Evolutionary conservation across 2,113 vertebrate genomes (phyloP).

Genomic region (Sebastes schlegelii): DNA sequence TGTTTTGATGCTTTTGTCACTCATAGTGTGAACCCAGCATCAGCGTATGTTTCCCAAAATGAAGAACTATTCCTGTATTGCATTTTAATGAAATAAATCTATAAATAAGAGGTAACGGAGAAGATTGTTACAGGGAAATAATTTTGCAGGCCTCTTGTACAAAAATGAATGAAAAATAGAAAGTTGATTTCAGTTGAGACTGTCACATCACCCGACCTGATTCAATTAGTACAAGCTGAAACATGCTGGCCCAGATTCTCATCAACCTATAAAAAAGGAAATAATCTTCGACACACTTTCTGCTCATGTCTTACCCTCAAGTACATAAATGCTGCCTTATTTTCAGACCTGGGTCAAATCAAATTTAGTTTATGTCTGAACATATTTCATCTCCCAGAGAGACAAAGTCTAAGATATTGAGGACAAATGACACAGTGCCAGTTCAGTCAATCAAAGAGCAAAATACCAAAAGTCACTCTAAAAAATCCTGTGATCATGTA

Average conservation of each 20-base stretch:
- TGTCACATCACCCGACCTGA: conserved; percentile 28
- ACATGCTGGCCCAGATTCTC: conserved; percentile 12
- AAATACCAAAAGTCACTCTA: conserved; percentile 12
- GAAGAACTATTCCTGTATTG: conserved; percentile 14
- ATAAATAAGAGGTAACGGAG: neutral
- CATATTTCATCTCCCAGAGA: neutral
- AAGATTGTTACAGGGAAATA: neutral
- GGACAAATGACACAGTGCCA: neutral
- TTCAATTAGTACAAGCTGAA: conserved; percentile 9
- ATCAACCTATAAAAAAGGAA: conserved; percentile 3
- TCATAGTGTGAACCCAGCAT: too few species aligned
- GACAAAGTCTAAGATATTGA: neutral
- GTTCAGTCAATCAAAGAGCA: conserved; percentile 8
- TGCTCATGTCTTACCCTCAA: neutral
- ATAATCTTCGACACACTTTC: conserved; percentile 5
- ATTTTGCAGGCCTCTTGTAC: neutral
- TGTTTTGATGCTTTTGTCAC: too few species aligned
- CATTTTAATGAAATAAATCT: neutral
- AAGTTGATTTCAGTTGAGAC: neutral
- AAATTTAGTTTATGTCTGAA: neutral
- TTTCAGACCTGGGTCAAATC: conserved; percentile 25
- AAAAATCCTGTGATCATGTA: neutral
- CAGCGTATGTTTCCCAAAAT: conserved; percentile 3
- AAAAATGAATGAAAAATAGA: neutral
- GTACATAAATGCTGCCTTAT: conserved; percentile 9